These are phyloP conservation scores for Amphimallon solstitiale DNA, from an alignment of 2,888 invertebrate species.

Conservation along the genomic window DNA sequence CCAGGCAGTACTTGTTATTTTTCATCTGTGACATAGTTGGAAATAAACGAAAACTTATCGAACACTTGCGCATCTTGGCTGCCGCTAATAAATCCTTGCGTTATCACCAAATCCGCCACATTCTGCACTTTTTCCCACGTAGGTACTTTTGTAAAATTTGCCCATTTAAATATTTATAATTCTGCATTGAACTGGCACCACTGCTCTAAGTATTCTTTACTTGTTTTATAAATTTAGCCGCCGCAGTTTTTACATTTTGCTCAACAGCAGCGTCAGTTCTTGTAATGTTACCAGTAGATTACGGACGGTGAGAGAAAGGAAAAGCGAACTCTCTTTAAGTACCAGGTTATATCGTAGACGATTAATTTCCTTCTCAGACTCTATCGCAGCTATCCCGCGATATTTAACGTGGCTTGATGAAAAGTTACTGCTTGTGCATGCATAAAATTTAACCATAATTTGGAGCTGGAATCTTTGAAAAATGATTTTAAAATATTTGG, in stretches of 20 bases:
- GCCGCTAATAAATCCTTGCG: too few species aligned
- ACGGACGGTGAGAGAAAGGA: conserved; percentile 45
- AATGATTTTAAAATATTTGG: neutral
- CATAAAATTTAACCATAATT: conserved; percentile 34
- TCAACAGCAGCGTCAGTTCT: conserved; percentile 46
- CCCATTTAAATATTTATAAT: too few species aligned
- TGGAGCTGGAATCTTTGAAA: neutral
- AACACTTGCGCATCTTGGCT: too few species aligned
- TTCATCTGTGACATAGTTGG: too few species aligned
- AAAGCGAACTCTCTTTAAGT: conserved; percentile 41
- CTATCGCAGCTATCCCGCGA: conserved; percentile 46
- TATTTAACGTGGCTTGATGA: conserved; percentile 46
- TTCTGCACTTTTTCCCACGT: too few species aligned
- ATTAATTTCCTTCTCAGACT: conserved; percentile 49
- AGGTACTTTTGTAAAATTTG: too few species aligned
- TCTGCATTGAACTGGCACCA: too few species aligned
- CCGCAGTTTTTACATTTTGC: conserved; percentile 44
- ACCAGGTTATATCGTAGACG: conserved; percentile 45
- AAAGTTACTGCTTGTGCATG: conserved; percentile 45
- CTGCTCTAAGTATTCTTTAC: too few species aligned
- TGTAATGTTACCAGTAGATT: conserved; percentile 46
- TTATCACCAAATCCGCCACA: too few species aligned
- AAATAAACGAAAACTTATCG: too few species aligned
- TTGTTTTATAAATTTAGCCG: conserved; percentile 26
- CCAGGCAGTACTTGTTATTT: too few species aligned